Base-by-base conservation (phyloP, 2,888 invertebrate species). In the Calameuta idolon region DNA sequence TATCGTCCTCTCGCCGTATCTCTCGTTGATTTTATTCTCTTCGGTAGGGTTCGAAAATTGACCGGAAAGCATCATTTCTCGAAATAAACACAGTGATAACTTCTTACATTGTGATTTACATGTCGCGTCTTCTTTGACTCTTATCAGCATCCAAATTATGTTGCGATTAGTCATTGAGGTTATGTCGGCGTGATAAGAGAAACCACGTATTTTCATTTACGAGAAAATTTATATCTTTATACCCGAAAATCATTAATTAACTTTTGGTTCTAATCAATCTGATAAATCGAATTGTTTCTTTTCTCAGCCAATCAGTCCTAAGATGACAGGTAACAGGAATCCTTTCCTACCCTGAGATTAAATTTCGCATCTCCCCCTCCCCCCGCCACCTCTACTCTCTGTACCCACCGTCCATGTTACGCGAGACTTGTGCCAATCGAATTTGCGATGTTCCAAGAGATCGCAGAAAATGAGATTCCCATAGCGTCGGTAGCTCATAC, bases 1-100 rank as follows among this genome's bases (percentile, higher is more conserved):
- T 23, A 55, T 55, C 77, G 78, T 80, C 79, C 81, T 79, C 83
- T 78, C 78, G n/a, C n/a, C n/a, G n/a, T n/a, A n/a, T n/a, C 82
- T 83, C 83, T 82, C 79, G 82, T 79, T 82, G 83, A 84, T 83
- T 81, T 84, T 83, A 82, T 81, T 23, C 2, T 23, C 23, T 55
- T 23, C 9, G 9, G 23, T 23, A 23, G 55, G 23, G 2, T 55
- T 55, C 1, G 23, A 55, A 55, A 55, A 55, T 23, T 55, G 2
- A 23, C 55, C 23, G 5, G 23, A 23, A 9, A 23, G 23, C 23
- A 23, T 9, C 35, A 0, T 23, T 9, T 23, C 23, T 9, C 9
- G 55, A 55, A 23, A 23, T 55, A 55, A 15, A 2, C 5, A 9
- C 23, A 55, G 23, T 55, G 55, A 55, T 23, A 55, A 55, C 55